Percentiles rank a stretch among this genome's conserved stretches.
Evolutionary conservation across 1,140 invertebrate species (phyloP).

Genomic region (Nilaparvata lugens): DNA sequence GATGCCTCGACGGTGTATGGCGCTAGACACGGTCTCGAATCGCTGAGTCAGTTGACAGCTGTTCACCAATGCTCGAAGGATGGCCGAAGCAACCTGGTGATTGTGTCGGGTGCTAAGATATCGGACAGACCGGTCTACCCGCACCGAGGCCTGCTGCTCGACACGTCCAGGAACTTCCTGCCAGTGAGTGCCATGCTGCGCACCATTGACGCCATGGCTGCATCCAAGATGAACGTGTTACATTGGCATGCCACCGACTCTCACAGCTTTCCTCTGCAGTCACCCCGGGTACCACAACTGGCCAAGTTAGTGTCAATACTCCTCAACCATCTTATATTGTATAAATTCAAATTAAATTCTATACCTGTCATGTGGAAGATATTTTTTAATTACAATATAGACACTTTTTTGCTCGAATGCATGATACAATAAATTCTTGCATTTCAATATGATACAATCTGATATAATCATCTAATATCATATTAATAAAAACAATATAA

Average conservation of each 20-base stretch:
- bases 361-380: no score
- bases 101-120: conserved; percentile 31
- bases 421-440: no score
- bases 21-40: conserved; percentile 64
- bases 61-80: conserved; percentile 22
- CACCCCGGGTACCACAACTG: conserved; percentile 57
- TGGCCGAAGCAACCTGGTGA: conserved; percentile 27
- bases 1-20: conserved; percentile 58
- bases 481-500: no score
- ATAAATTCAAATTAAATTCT: no score
- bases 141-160: conserved; percentile 62
- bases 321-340: no score
- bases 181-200: conserved; percentile 54
- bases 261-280: conserved; percentile 69
- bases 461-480: no score
- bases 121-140: conserved; percentile 34
- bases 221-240: conserved; percentile 73
- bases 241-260: conserved; percentile 80
- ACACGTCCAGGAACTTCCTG: conserved; percentile 68
- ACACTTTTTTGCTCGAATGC: no score
- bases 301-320: conserved; percentile 41
- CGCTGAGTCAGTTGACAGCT: conserved; percentile 54
- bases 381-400: no score
- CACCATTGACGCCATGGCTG: conserved; percentile 65
- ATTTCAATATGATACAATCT: no score